A percentile compares a stretch with the other conserved stretches of the same genome.
phyloP scores from a whole-genome alignment of 2,888 invertebrate species.

The Cynaeus angustus region DNA sequence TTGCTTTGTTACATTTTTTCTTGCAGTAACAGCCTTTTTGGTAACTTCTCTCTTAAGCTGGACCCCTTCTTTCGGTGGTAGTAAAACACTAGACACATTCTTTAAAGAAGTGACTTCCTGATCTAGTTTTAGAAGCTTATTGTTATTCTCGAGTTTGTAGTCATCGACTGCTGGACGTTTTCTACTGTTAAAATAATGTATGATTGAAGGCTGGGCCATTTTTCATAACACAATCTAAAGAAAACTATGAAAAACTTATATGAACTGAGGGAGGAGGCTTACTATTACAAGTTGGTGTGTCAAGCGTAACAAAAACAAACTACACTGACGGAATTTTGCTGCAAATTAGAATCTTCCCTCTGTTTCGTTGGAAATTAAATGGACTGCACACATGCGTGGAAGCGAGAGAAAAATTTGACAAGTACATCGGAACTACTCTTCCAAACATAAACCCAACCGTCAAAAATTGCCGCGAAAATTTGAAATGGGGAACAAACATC shows the following conservation, averaged over 20 bases:
- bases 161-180: slow-evolving; percentile 85
- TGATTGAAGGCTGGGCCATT: slow-evolving; percentile 87
- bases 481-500: too few species aligned
- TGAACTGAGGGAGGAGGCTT: too few species aligned
- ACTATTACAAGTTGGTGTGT: too few species aligned
- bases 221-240: slow-evolving; percentile 24
- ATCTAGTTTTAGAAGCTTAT: slow-evolving; percentile 73
- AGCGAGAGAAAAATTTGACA: too few species aligned
- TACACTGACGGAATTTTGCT: too few species aligned
- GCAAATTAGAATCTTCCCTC: too few species aligned
- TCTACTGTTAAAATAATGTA: slow-evolving; percentile 83
- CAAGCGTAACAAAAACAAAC: too few species aligned
- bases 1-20: neutral
- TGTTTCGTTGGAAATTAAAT: too few species aligned
- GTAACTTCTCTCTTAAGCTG: slow-evolving; percentile 53
- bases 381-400: too few species aligned
- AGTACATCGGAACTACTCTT: too few species aligned
- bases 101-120: neutral
- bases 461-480: too few species aligned
- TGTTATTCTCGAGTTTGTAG: slow-evolving; percentile 70
- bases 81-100: neutral
- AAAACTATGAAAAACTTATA: neutral
- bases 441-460: too few species aligned
- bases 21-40: neutral
- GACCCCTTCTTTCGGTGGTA: neutral